phyloP scores from a whole-genome alignment of 2,113 vertebrate species.

The Elaphurus davidianus region DNA sequence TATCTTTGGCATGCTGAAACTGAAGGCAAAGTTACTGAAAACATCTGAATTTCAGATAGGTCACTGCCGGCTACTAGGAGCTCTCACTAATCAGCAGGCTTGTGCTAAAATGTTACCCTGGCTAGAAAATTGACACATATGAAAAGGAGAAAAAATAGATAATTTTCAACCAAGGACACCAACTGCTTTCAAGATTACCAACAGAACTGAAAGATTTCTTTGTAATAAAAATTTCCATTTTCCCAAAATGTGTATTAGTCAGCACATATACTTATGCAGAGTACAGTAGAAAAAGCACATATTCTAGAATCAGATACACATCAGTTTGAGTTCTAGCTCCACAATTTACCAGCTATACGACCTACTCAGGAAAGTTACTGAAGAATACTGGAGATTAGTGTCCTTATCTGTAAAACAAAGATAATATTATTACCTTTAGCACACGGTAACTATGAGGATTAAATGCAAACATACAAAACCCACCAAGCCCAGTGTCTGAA shows the following conservation, averaged over 20 bases:
- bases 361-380: slow-evolving; percentile 9
- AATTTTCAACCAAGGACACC: slow-evolving; percentile 22
- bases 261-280: slow-evolving; percentile 39
- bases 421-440: slow-evolving; percentile 37
- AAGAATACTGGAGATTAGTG: background rate
- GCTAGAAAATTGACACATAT: background rate
- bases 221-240: slow-evolving; percentile 50
- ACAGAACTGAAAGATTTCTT: slow-evolving; percentile 57
- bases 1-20: slow-evolving; percentile 24
- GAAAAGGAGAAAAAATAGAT: background rate
- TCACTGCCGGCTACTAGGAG: background rate
- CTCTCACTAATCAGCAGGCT: slow-evolving; percentile 19
- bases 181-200: slow-evolving; percentile 49
- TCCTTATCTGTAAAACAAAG: background rate
- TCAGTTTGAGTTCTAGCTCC: background rate
- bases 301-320: background rate
- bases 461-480: slow-evolving; percentile 4
- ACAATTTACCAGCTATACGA: background rate
- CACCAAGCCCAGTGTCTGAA: background rate
- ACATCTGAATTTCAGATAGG: slow-evolving; percentile 27
- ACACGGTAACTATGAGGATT: background rate
- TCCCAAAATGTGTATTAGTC: slow-evolving; percentile 45
- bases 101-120: slow-evolving; percentile 41
- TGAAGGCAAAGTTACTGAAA: slow-evolving; percentile 32
- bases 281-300: background rate